Evolutionary conservation across 2,888 invertebrate species (phyloP), one percentile per base, ranked within the genome.

Genomic region (Pollenia angustigena): DNA sequence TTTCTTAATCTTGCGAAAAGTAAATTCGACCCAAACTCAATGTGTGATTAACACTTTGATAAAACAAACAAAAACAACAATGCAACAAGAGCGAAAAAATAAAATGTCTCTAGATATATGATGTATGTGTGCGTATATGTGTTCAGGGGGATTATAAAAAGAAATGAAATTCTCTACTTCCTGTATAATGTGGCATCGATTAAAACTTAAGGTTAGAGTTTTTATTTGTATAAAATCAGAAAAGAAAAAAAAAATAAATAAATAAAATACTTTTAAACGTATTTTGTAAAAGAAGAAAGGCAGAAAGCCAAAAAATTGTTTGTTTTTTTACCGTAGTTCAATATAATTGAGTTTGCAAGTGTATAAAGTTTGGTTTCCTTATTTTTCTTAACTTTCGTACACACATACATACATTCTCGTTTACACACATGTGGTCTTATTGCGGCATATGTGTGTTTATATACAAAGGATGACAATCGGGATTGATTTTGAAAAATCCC

Each of bases 281-380:
- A 32, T 44, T 71, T 42, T 54, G 32, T 16, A 12, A 71, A 14
- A 71, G n/a, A 56, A 14, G 44, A 71, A 23, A 18, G 18, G 6
- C 12, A 56, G 14, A 11, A 8, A 16, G 18, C 2, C 1, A 69
- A 69, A 16, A 62, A 52, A 52, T 18, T 44, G 18, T 52, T 50
- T 48, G n/a, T 54, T 74, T 62, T 50, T 50, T 60, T 74, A 60
- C 10, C 48, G 58, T 58, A 58, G 8, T 74, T 74, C 58, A 74
- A 74, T 56, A 40, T 50, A 74, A 74, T 60, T 74, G 16, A 40
- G 44, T 62, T 60, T 62, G 60, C 50, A 40, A 48, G n/a, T 48
- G 18, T 42, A 62, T 46, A 54, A 56, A 56, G 44, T 71, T 71
- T 42, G 16, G 6, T 64, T 64, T 44, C 16, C 32, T 32, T 32